Conservation (phyloP, 92 coral and sea anemone genomes). For the Parazoanthus atlanticus region DNA sequence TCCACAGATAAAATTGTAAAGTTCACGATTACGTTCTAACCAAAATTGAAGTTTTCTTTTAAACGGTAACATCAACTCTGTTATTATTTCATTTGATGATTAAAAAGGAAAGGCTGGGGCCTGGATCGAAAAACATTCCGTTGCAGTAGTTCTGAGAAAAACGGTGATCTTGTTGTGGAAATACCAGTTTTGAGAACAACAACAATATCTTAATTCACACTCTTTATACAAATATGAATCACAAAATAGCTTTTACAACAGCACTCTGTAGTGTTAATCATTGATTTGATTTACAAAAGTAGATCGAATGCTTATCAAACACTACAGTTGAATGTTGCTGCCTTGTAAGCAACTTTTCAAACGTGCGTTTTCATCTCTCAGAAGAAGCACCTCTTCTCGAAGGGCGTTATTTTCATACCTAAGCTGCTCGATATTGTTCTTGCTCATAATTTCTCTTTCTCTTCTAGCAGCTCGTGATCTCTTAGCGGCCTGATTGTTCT, state of each 20-base stretch:
- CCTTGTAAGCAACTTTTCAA: slow-evolving; percentile 1
- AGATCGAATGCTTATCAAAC: not conserved
- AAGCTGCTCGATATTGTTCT: not conserved
- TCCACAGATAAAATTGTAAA: too few species aligned
- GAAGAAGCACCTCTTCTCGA: slow-evolving; percentile 1
- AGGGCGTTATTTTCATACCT: slow-evolving; percentile 12
- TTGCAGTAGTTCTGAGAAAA: too few species aligned
- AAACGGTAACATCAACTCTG: too few species aligned
- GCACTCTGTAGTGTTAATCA: not conserved
- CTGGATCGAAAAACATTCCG: too few species aligned
- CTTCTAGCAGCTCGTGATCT: slow-evolving; percentile 31
- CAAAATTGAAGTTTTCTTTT: too few species aligned
- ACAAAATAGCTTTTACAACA: not conserved
- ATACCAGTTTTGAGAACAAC: too few species aligned
- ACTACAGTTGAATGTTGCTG: not conserved
- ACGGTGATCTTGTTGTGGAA: too few species aligned
- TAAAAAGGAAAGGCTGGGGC: too few species aligned
- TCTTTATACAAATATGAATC: not conserved
- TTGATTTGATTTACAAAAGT: not conserved
- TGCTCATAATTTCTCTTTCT: slow-evolving; percentile 22
- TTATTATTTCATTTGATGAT: too few species aligned
- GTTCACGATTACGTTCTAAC: too few species aligned
- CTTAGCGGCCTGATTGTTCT: slow-evolving; percentile 23
- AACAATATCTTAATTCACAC: not conserved
- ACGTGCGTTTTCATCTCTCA: slow-evolving; percentile 34